A percentile compares a stretch with the other conserved stretches of the same genome.
Evolutionary conservation across 2,888 invertebrate genomes (phyloP).

Genomic region (Cantharis lateralis): DNA sequence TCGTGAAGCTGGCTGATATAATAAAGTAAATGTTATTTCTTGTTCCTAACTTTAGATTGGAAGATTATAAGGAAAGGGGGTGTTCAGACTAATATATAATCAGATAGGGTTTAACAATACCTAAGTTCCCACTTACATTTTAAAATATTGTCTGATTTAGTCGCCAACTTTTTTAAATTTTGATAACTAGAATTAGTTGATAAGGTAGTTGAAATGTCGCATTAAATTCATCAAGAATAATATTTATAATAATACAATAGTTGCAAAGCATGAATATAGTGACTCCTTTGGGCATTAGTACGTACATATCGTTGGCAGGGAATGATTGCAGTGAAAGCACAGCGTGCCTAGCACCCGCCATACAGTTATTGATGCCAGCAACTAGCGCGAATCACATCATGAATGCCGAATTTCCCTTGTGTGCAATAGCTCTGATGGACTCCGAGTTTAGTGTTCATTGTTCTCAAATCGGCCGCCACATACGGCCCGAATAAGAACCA

Average conservation of each 20-base stretch:
- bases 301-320: constrained; percentile 45
- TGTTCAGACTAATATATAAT: not conserved
- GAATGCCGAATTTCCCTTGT: constrained; percentile 52
- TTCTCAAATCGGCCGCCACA: constrained; percentile 34
- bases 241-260: constrained; percentile 7
- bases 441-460: constrained; percentile 46
- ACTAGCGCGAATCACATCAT: constrained; percentile 52
- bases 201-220: constrained; percentile 18
- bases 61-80: not conserved
- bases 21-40: constrained; percentile 39
- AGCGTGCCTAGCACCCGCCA: constrained; percentile 38
- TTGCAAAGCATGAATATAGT: constrained; percentile 20
- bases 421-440: constrained; percentile 51
- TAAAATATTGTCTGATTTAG: not conserved
- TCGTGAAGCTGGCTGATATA: constrained; percentile 28
- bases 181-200: not conserved
- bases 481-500: constrained; percentile 23
- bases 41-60: constrained; percentile 34
- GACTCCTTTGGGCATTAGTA: constrained; percentile 43
- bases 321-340: constrained; percentile 44
- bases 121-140: not conserved
- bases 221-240: not conserved
- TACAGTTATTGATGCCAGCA: constrained; percentile 50
- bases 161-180: not conserved
- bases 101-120: not conserved